Evolutionary conservation across 2,797 vertebrate genomes (phyloP).

Genomic region (Amazonetta brasiliensis): DNA sequence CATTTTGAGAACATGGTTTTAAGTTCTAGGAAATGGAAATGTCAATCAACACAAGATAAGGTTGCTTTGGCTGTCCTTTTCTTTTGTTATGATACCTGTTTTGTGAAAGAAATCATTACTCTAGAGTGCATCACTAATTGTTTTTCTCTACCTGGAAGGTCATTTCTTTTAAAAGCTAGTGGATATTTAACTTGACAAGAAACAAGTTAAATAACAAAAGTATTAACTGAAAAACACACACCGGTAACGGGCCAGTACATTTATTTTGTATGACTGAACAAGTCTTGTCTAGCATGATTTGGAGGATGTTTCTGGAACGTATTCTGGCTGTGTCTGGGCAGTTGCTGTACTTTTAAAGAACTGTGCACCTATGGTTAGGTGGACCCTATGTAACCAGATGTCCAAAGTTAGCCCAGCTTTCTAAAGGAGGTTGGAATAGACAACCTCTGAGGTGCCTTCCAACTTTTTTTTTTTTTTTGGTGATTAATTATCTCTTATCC

Average conservation of each 20-base stretch:
- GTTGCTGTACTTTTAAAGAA: not conserved
- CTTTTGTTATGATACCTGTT: slow-evolving; percentile 16
- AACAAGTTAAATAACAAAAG: not conserved
- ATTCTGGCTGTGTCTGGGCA: not conserved
- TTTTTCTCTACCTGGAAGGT: slow-evolving; percentile 61
- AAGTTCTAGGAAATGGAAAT: slow-evolving; percentile 7
- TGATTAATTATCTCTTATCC: not conserved
- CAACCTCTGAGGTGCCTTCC: not conserved
- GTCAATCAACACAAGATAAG: not conserved
- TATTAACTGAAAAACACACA: not conserved
- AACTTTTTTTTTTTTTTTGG: not conserved
- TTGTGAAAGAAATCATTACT: slow-evolving; percentile 42
- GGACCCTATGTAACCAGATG: not conserved
- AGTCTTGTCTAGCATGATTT: not conserved
- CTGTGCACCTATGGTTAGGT: not conserved
- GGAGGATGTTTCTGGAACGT: not conserved
- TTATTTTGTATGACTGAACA: not conserved
- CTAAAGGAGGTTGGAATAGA: not conserved
- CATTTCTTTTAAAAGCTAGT: slow-evolving; percentile 5
- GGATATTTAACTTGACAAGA: slow-evolving; percentile 21
- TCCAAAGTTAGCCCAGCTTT: not conserved
- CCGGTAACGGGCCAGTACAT: not conserved
- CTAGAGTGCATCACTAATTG: slow-evolving; percentile 52
- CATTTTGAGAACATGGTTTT: not conserved
- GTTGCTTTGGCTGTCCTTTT: slow-evolving; percentile 21